These are phyloP conservation scores for Oxytorus armatus DNA, from an alignment of 2,888 invertebrate genomes.

Conservation along the genomic window DNA sequence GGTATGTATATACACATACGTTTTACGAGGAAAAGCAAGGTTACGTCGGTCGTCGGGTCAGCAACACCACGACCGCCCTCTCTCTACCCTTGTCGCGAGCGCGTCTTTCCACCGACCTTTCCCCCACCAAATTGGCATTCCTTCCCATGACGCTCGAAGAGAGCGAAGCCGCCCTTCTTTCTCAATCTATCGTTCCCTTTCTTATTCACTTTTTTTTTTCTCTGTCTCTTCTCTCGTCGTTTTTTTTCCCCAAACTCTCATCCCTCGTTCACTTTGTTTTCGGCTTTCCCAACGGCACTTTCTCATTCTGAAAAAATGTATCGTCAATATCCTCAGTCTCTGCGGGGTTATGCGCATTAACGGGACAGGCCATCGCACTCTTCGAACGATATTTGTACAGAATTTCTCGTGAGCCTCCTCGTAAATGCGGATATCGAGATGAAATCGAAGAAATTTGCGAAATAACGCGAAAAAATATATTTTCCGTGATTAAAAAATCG, in stretches of 20 bases:
- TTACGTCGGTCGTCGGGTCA: slow-evolving; percentile 84
- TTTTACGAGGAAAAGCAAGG: slow-evolving; percentile 74
- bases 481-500: no score
- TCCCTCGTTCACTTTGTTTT: slow-evolving; percentile 28
- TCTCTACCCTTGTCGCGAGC: slow-evolving; percentile 68
- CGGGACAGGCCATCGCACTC: neutral
- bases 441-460: neutral
- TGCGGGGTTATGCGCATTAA: neutral
- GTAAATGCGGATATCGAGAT: neutral
- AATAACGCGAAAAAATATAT: neutral
- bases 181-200: slow-evolving; percentile 24
- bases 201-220: slow-evolving; percentile 30
- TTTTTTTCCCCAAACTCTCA: slow-evolving; percentile 12
- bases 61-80: slow-evolving; percentile 81
- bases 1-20: slow-evolving; percentile 10
- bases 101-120: slow-evolving; percentile 69
- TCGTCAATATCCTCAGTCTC: slow-evolving; percentile 27
- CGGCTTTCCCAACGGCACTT: slow-evolving; percentile 18
- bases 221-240: slow-evolving; percentile 9
- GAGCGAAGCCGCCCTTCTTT: slow-evolving; percentile 48
- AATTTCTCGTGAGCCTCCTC: neutral
- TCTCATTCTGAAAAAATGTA: slow-evolving; percentile 10
- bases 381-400: neutral
- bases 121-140: slow-evolving; percentile 70
- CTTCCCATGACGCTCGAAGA: slow-evolving; percentile 65